phyloP scores from a whole-genome alignment of 1,140 invertebrate genomes.

The Monomorium pharaonis region DNA sequence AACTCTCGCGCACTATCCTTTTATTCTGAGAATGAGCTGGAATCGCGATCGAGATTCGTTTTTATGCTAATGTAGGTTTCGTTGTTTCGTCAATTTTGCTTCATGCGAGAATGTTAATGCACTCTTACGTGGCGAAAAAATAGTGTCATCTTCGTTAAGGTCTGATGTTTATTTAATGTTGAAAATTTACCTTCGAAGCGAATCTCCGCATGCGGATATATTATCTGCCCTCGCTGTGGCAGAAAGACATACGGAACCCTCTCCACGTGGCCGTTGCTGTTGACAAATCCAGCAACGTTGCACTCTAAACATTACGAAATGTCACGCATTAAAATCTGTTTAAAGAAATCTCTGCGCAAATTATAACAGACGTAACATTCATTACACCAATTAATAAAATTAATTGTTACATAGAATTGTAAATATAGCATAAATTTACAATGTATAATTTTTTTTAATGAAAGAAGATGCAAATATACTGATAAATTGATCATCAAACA shows the following conservation, averaged over 20 bases:
- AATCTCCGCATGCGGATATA: conserved; percentile 94
- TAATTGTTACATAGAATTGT: neutral
- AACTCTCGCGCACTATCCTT: neutral
- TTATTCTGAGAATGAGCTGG: neutral
- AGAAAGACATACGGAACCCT: conserved; percentile 94
- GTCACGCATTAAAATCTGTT: neutral
- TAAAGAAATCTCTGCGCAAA: neutral
- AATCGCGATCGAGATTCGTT: neutral
- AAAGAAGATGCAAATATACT: neutral
- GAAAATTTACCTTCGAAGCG: conserved; percentile 89
- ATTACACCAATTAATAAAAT: neutral
- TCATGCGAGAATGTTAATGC: neutral
- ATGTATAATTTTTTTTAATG: neutral
- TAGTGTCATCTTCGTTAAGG: neutral
- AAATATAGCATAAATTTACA: no score
- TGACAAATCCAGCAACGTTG: conserved; percentile 91
- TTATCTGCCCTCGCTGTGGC: conserved; percentile 93
- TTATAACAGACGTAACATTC: neutral
- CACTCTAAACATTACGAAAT: conserved; percentile 88
- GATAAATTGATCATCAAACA: neutral
- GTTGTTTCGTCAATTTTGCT: neutral
- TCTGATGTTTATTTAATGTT: neutral
- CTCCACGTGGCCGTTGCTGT: conserved; percentile 89
- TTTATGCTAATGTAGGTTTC: neutral
- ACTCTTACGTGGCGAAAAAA: neutral